Percentiles rank a stretch among this genome's conserved stretches.
Conservation (phyloP, 2,113 vertebrate genomes). For the Limanda limanda region DNA sequence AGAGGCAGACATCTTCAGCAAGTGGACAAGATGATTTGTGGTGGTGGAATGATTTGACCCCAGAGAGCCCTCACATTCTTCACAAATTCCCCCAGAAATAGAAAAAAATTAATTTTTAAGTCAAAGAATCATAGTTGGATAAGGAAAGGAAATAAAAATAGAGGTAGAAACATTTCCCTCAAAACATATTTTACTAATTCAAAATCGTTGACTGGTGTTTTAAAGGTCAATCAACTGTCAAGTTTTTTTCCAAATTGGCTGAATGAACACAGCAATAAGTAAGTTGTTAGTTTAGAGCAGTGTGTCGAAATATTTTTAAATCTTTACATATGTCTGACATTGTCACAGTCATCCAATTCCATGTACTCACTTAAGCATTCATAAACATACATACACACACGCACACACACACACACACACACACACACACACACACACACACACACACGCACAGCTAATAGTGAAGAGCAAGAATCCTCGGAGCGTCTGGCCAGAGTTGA, state of each 20-base stretch:
- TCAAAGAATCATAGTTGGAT: no score
- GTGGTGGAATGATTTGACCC: neutral
- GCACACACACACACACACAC: constrained; percentile 26
- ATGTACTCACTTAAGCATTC: neutral
- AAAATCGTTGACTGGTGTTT: no score
- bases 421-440: constrained; percentile 10
- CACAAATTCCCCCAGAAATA: no score
- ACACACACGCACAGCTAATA: constrained; percentile 14
- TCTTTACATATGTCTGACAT: constrained; percentile 8
- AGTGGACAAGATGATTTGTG: neutral
- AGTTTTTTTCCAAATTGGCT: no score
- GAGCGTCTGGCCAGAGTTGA: constrained; percentile 57
- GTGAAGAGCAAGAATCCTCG: constrained; percentile 52
- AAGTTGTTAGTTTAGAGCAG: no score
- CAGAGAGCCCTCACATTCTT: neutral
- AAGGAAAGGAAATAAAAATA: no score
- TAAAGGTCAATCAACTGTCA: no score
- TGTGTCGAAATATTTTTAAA: no score
- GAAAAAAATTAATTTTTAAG: no score
- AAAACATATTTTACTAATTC: no score
- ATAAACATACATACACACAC: constrained; percentile 23
- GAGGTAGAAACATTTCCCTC: no score
- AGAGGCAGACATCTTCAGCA: neutral
- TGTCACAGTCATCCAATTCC: neutral
- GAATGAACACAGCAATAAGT: no score